Conservation (phyloP, 1,140 invertebrate genomes). For the Coelopa frigida region DNA sequence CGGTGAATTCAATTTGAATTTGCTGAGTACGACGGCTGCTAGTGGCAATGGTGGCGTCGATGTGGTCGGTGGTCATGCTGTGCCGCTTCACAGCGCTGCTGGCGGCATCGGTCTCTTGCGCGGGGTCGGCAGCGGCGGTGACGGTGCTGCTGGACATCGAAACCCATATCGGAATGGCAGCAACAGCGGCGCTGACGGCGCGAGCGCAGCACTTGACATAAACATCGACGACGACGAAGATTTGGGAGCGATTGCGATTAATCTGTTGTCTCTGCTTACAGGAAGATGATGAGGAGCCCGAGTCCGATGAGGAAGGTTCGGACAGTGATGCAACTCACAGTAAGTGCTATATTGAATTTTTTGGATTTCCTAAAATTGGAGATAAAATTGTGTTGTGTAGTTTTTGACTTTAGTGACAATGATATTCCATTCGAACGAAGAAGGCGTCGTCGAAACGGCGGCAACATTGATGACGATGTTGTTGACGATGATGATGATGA, state of each 20-base stretch:
- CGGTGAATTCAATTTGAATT: neutral
- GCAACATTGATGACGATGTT: constrained; percentile 4
- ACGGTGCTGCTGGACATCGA: no score
- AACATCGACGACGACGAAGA: constrained; percentile 8
- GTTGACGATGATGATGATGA: constrained; percentile 17
- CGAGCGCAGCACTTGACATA: constrained; percentile 7
- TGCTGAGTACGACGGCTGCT: constrained; percentile 11
- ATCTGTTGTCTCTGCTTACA: constrained; percentile 36
- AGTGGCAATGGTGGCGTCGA: constrained; percentile 16
- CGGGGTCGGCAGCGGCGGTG: no score
- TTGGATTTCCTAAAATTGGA: neutral
- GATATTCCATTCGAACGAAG: neutral
- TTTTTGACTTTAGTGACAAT: constrained; percentile 9
- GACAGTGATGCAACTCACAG: constrained; percentile 21
- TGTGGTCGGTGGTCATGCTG: constrained; percentile 15
- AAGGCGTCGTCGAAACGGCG: constrained; percentile 1
- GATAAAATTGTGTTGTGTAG: constrained; percentile 19
- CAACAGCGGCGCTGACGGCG: neutral
- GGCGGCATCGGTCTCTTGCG: no score
- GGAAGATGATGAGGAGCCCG: constrained; percentile 43
- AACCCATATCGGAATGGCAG: no score
- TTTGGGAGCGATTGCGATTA: constrained; percentile 12
- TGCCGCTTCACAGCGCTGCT: constrained; percentile 14
- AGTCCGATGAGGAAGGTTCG: constrained; percentile 41
- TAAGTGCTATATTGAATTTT: constrained; percentile 4